Base-by-base conservation (phyloP, 1,140 invertebrate genomes). In the Zaprionus tsacasi region DNA sequence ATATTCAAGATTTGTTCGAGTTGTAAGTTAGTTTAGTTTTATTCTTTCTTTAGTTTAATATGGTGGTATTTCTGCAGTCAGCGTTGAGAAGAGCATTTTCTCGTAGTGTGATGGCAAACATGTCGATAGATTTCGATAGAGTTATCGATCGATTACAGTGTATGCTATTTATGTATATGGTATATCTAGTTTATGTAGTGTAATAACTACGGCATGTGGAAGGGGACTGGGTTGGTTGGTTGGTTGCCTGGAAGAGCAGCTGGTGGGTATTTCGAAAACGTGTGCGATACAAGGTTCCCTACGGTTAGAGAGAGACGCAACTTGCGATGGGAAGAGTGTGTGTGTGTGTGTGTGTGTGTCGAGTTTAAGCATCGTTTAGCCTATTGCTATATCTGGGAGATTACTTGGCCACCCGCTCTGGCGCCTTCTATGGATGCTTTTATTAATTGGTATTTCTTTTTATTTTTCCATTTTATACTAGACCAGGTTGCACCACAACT, bases 21-120 rank as follows among this genome's bases (percentile, higher is more conserved):
- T 58, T 70, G 50, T 70, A 45, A 72, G 60, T 70, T 67, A n/a
- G n/a, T n/a, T 71, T 40, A 72, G 59, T 70, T 70, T 86, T 64
- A 38, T 70, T 76, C 67, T 61, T 78, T 72, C 67, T 61, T 78
- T 72, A 80, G 76, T 88, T 88, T 72, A 86, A 82, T 78, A 86
- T 91, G 90, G 90, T 91, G 90, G 90, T 91, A 91, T 85, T 74
- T 87, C 79, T 91, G 90, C 90, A 91, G 90, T 91, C 90, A 91
- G 90, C 90, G 90, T 91, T 91, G 79, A 85, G 88, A 91, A 83
- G 79, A 90, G 81, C 70, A 76, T 89, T 8, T 25, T 50, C 80
- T 87, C 85, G 86, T 79, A 57, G 79, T 83, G 78, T 91, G 79
- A 87, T 90, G 82, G 82, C 82, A 83, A 91, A 77, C 70, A 67